Conservation (phyloP, 2,888 invertebrate genomes). For the Blera fallax region DNA sequence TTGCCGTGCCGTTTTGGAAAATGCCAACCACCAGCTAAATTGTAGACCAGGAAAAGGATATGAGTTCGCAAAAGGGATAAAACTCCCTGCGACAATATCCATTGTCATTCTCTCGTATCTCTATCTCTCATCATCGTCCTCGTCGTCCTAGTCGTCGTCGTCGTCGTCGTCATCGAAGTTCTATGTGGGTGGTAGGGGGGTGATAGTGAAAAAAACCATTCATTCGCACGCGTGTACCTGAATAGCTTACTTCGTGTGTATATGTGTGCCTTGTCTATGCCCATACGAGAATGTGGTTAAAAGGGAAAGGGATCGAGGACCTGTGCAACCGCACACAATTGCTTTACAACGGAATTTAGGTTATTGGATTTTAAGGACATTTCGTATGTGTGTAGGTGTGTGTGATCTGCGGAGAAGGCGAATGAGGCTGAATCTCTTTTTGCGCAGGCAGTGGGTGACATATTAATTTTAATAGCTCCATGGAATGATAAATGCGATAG, state of each 20-base stretch:
- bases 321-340: conserved; percentile 32
- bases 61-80: conserved; percentile 59
- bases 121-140: conserved; percentile 38
- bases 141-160: background rate
- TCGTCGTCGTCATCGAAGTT: background rate
- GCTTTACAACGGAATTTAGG: conserved; percentile 60
- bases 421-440: conserved; percentile 46
- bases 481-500: conserved; percentile 62
- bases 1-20: conserved; percentile 23
- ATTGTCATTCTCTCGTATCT: conserved; percentile 55
- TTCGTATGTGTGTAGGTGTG: conserved; percentile 25
- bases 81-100: conserved; percentile 48
- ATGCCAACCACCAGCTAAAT: conserved; percentile 34
- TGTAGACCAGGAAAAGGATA: conserved; percentile 51
- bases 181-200: background rate
- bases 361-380: conserved; percentile 70
- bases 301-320: conserved; percentile 24
- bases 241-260: background rate
- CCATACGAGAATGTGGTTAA: conserved; percentile 1
- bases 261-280: background rate
- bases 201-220: background rate
- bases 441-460: conserved; percentile 62
- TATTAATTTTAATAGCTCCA: conserved; percentile 65
- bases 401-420: conserved; percentile 5
- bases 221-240: conserved; percentile 35